A percentile compares a stretch with the other conserved stretches of the same genome.
Conservation (phyloP, 1,140 invertebrate genomes). For the Zaprionus camerounensis region DNA sequence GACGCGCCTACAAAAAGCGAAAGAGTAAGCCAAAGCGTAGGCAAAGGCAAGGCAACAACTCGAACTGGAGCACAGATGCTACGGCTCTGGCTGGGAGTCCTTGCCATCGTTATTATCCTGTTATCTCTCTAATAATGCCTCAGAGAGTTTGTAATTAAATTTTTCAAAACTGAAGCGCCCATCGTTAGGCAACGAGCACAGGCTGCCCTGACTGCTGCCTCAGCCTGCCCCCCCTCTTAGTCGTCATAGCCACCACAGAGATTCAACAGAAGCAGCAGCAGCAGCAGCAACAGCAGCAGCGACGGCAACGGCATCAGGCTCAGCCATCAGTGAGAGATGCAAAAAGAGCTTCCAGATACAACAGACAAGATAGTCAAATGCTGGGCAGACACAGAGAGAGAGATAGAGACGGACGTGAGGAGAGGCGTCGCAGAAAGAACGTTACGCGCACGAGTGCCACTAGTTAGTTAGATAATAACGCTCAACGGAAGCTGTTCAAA, state of each 20-base stretch:
- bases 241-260: slow-evolving; percentile 11
- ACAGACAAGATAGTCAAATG: slow-evolving; percentile 12
- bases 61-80: slow-evolving; percentile 70
- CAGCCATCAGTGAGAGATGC: slow-evolving; percentile 28
- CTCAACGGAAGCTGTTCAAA: slow-evolving; percentile 77
- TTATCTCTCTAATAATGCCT: slow-evolving; percentile 83
- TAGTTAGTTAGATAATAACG: slow-evolving; percentile 82
- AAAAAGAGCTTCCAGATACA: slow-evolving; percentile 38
- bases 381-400: slow-evolving; percentile 2
- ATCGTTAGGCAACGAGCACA: slow-evolving; percentile 39
- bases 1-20: slow-evolving; percentile 53
- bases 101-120: slow-evolving; percentile 82
- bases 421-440: slow-evolving; percentile 61
- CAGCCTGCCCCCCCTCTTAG: background rate
- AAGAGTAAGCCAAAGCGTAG: slow-evolving; percentile 21
- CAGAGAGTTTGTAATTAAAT: slow-evolving; percentile 82
- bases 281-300: background rate
- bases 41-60: slow-evolving; percentile 24
- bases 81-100: slow-evolving; percentile 51
- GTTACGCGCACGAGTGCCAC: slow-evolving; percentile 80
- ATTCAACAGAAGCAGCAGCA: slow-evolving; percentile 1
- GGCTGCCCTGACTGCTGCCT: background rate
- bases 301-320: background rate
- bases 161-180: slow-evolving; percentile 70
- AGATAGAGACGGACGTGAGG: background rate